Evolutionary conservation across 2,888 invertebrate species (phyloP).

Genomic region (Coremacera marginata): DNA sequence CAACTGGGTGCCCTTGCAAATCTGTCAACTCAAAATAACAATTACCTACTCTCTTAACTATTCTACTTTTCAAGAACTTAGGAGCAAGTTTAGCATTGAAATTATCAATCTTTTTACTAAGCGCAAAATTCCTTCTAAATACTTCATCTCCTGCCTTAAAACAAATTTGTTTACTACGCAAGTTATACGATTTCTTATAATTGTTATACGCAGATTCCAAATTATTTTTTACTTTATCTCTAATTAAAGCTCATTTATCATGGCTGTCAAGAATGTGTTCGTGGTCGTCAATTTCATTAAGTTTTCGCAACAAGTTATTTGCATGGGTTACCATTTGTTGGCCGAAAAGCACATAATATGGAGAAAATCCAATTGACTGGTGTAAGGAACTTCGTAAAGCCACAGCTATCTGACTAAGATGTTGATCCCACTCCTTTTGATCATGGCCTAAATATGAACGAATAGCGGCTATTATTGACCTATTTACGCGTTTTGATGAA

Average conservation of each 20-base stretch:
- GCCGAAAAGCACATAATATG: constrained; percentile 41
- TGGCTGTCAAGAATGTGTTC: not conserved
- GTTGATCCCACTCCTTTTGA: constrained; percentile 34
- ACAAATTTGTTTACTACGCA: not conserved
- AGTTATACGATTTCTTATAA: not conserved
- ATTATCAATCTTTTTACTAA: not conserved
- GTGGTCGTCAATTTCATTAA: constrained; percentile 29
- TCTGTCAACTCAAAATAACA: constrained; percentile 30
- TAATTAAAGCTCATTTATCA: not conserved
- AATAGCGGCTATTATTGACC: constrained; percentile 29
- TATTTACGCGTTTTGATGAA: constrained; percentile 36
- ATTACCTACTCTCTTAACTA: constrained; percentile 25
- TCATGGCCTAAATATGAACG: constrained; percentile 25
- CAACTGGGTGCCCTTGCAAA: constrained; percentile 13
- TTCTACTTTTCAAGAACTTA: constrained; percentile 25
- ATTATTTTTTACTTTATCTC: constrained; percentile 11
- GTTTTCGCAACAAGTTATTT: constrained; percentile 24
- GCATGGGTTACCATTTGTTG: constrained; percentile 35
- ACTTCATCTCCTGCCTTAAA: constrained; percentile 13
- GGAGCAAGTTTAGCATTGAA: constrained; percentile 24
- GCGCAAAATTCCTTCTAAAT: constrained; percentile 12
- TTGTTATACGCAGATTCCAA: constrained; percentile 3
- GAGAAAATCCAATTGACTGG: constrained; percentile 33
- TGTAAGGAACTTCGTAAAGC: constrained; percentile 36
- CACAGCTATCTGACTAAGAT: constrained; percentile 30